Percentiles rank a stretch among this genome's conserved stretches.
Evolutionary conservation across 2,797 vertebrate genomes (phyloP).

Genomic region (Anisognathus igniventris): DNA sequence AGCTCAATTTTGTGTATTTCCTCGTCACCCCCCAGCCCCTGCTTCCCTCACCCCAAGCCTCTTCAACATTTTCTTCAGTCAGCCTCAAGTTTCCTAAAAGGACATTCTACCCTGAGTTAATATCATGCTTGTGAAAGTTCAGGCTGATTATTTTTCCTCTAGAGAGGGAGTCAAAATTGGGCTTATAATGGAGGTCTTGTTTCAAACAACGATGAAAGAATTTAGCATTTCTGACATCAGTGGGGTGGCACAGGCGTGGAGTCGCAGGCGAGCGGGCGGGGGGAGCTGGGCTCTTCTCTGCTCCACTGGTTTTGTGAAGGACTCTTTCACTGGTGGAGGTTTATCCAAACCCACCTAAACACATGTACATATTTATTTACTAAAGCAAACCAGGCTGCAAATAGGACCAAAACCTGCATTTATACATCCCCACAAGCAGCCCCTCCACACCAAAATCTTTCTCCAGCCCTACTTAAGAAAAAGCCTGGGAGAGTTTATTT

Average conservation of each 20-base stretch:
- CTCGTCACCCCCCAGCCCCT: not conserved
- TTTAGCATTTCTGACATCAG: slow-evolving; percentile 18
- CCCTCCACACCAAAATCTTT: not conserved
- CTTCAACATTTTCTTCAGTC: not conserved
- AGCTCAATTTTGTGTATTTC: not conserved
- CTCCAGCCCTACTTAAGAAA: not conserved
- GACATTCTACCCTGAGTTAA: not conserved
- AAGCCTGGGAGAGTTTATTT: slow-evolving; percentile 40
- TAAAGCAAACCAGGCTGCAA: slow-evolving; percentile 23
- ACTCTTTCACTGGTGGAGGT: slow-evolving; percentile 7
- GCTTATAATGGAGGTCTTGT: slow-evolving; percentile 49
- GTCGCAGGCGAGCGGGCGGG: fast-evolving
- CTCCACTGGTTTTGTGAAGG: not conserved
- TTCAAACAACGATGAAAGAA: slow-evolving; percentile 34
- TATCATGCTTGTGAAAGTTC: slow-evolving; percentile 5
- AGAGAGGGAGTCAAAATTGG: not conserved
- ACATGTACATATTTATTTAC: slow-evolving; percentile 33
- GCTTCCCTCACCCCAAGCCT: not conserved
- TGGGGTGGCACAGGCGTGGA: not conserved
- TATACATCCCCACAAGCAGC: not conserved
- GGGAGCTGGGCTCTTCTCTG: not conserved
- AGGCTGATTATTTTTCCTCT: slow-evolving; percentile 35
- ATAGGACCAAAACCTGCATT: not conserved
- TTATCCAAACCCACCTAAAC: slow-evolving; percentile 33
- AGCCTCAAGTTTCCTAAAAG: not conserved